Percentiles rank a stretch among this genome's conserved stretches.
Conservation (phyloP, 2,888 invertebrate species). For the Lithophane socia region DNA sequence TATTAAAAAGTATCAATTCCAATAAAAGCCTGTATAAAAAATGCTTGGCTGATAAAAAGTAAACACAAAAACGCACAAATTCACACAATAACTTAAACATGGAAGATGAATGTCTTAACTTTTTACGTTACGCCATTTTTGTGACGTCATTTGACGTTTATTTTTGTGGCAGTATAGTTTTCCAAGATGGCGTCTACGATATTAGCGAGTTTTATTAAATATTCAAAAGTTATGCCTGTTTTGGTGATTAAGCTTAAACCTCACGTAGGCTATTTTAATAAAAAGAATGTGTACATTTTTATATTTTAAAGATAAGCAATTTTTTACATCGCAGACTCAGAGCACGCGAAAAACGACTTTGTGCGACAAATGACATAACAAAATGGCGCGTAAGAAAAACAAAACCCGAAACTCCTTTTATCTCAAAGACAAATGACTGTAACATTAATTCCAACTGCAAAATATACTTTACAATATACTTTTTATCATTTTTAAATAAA, state of each 20-base stretch:
- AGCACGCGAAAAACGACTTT: conserved; percentile 39
- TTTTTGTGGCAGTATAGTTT: conserved; percentile 63
- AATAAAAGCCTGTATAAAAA: conserved; percentile 65
- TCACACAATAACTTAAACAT: conserved; percentile 70
- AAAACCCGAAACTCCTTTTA: conserved; percentile 72
- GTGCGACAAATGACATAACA: conserved; percentile 58
- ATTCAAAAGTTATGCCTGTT: conserved; percentile 63
- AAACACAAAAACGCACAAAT: conserved; percentile 69
- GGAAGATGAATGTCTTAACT: conserved; percentile 67
- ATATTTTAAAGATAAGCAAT: conserved; percentile 52
- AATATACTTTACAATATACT: conserved; percentile 71
- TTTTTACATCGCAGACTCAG: conserved; percentile 47
- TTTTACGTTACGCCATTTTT: conserved; percentile 62
- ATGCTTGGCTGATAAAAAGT: conserved; percentile 63
- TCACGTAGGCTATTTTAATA: conserved; percentile 63
- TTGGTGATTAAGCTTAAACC: conserved; percentile 57
- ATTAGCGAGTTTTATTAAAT: conserved; percentile 59
- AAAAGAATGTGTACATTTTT: conserved; percentile 59
- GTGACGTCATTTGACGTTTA: conserved; percentile 68
- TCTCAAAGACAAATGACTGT: conserved; percentile 79
- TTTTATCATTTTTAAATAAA: conserved; percentile 77
- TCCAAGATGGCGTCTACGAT: conserved; percentile 61
- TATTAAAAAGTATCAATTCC: conserved; percentile 69
- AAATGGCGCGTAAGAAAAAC: conserved; percentile 65
- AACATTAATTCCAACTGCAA: conserved; percentile 79